Evolutionary conservation across 2,113 vertebrate genomes (phyloP), one percentile per base, ranked within the genome.

Genomic region (Chrysemys picta): DNA sequence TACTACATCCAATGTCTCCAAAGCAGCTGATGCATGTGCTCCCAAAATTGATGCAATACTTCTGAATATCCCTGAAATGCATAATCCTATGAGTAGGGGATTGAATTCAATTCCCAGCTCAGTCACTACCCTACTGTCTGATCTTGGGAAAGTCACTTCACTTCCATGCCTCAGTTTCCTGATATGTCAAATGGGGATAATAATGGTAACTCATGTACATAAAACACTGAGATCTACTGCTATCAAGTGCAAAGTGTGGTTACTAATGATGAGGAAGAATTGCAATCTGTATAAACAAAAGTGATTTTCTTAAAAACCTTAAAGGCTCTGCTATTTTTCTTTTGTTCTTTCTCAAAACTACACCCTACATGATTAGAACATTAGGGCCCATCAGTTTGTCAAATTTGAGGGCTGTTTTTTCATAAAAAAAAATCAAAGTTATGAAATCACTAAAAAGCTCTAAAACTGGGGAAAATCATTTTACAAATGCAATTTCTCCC

Each of bases 311-410:
- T 89, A 45, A 93, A 94, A 91, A 56, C 24, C 54, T 53, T 29
- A 21, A 53, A 84, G 4, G 88, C 57, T 50, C 8, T 47, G 16
- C 49, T 24, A 31, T 5, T 53, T 65, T 88, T 69, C 24, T 88
- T 84, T n/a, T 80, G 1, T 82, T 93, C 83, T 75, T 17, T 29
- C 89, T 59, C 82, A 87, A 82, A 78, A 93, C 78, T 47, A 79
- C 85, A 83, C 85, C 42, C 80, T 72, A 84, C 57, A 25, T 4
- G 4, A 96, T 96, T 95, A 93, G 91, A 97, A 90, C 91, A 97
- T 97, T 93, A 95, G 72, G 88, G 84, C 49, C 94, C 89, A 96
- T 94, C 92, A 95, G 89, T 96, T 95, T 96, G 95, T 96, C 94
- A 97, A 56, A 94, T 91, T 87, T 76, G 94, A 84, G 87, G 79